phyloP scores from a whole-genome alignment of 2,797 vertebrate species.

The Pelochelys cantorii region DNA sequence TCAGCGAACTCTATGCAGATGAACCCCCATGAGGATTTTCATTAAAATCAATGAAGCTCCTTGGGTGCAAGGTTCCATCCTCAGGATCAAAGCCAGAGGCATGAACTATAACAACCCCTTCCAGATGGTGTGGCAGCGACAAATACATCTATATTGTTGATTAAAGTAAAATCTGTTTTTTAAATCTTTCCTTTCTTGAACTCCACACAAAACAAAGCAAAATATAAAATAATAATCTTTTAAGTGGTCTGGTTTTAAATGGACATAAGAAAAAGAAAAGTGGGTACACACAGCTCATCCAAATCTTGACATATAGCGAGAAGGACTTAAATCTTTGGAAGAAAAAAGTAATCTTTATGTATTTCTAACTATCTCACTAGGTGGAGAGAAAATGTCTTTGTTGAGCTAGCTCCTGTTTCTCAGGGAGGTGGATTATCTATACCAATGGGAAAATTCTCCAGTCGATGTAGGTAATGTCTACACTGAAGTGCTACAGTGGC shows the following conservation, averaged over 20 bases:
- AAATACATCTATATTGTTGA: background rate
- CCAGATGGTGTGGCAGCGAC: background rate
- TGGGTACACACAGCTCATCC: background rate
- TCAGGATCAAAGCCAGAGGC: background rate
- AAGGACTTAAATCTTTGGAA: background rate
- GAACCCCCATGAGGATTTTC: no score
- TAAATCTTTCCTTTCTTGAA: background rate
- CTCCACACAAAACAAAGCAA: background rate
- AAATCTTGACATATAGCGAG: background rate
- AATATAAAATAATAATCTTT: background rate
- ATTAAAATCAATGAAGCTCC: background rate
- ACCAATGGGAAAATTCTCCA: background rate
- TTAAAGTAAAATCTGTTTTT: background rate
- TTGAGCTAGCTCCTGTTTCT: no score
- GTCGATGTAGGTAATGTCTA: background rate
- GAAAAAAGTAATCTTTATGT: background rate
- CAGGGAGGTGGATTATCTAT: no score
- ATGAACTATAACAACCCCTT: background rate
- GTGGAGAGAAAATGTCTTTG: no score
- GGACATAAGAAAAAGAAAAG: no score
- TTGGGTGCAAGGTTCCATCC: background rate
- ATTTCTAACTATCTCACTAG: background rate
- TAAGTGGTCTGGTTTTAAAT: background rate
- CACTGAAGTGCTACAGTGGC: no score
- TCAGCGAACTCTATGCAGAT: background rate